phyloP scores from a whole-genome alignment of 2,113 vertebrate genomes.

The Elephas maximus region DNA sequence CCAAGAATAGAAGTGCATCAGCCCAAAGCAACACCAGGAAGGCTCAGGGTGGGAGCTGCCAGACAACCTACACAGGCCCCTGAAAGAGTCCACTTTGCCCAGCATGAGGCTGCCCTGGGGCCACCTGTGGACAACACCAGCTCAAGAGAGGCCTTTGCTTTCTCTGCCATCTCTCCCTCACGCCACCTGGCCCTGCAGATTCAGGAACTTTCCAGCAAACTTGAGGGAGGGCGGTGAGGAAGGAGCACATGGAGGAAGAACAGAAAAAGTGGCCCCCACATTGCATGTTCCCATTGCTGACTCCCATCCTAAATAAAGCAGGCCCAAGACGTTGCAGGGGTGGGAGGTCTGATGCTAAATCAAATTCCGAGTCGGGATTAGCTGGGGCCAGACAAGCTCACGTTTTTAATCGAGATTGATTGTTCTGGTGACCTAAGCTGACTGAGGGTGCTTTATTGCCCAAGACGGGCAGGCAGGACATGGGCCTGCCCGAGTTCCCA shows the following conservation, averaged over 20 bases:
- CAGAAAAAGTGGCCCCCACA: background rate
- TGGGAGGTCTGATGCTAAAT: background rate
- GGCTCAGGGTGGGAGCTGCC: rapidly evolving
- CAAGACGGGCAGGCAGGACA: background rate
- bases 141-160: no score
- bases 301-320: background rate
- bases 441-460: background rate
- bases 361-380: background rate
- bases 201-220: background rate
- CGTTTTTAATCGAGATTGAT: background rate
- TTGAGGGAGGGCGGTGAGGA: rapidly evolving
- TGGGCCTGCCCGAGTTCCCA: background rate
- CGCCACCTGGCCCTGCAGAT: background rate
- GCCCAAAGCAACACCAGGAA: no score
- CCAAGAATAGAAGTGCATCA: background rate
- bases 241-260: background rate
- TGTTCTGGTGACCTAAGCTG: background rate
- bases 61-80: no score
- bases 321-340: no score
- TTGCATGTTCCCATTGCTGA: no score
- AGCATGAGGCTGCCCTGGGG: no score
- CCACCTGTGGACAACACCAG: rapidly evolving
- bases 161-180: background rate
- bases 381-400: background rate
- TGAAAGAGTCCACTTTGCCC: background rate